Conservation (phyloP, 2,888 invertebrate species). For the Diarsia mendica region DNA sequence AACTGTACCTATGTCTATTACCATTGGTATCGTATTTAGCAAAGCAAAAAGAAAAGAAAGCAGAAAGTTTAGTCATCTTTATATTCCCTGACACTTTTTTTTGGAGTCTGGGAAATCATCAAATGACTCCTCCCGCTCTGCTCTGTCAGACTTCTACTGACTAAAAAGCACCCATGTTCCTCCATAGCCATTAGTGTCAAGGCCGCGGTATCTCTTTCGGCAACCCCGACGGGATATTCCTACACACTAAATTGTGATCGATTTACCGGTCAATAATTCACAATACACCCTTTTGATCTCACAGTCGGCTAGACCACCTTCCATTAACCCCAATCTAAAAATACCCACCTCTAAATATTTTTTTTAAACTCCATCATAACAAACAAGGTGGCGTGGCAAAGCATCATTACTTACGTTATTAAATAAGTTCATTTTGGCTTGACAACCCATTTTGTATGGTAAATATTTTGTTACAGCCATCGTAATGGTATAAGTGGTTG, state of each 20-base stretch:
- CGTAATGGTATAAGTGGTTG: slow-evolving; percentile 54
- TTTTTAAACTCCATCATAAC: slow-evolving; percentile 39
- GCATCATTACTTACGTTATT: slow-evolving; percentile 33
- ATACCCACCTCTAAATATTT: slow-evolving; percentile 37
- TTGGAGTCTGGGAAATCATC: no score
- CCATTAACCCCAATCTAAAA: slow-evolving; percentile 34
- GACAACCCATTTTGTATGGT: slow-evolving; percentile 53
- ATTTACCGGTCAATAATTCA: not conserved
- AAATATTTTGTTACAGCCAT: slow-evolving; percentile 53
- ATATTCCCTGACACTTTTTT: no score
- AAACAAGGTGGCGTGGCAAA: slow-evolving; percentile 45
- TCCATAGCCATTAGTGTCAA: no score
- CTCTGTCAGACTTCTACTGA: no score
- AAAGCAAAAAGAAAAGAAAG: no score
- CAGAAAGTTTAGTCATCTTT: no score
- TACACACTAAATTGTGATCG: not conserved
- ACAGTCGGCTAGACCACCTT: slow-evolving; percentile 7
- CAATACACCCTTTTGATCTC: slow-evolving; percentile 27
- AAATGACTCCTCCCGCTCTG: no score
- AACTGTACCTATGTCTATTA: not conserved
- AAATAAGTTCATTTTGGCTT: slow-evolving; percentile 53
- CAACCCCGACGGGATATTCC: no score
- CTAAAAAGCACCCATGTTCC: no score
- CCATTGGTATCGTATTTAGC: not conserved
- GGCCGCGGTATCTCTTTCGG: no score